Conservation (phyloP, 2,888 invertebrate species). For the Drosophila austrosaltans region DNA sequence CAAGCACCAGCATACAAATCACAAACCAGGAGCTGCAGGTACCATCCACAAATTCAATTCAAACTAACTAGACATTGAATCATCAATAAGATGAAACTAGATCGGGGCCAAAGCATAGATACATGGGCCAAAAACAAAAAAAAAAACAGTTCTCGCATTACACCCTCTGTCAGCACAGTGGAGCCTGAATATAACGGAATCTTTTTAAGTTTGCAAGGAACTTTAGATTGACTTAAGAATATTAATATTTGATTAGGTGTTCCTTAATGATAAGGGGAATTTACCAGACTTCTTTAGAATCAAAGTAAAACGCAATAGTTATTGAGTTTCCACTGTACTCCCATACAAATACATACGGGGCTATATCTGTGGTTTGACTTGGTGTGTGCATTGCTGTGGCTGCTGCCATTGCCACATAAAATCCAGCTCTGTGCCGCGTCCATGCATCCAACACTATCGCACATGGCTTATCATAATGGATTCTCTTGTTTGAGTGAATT, state of each 20-base stretch:
- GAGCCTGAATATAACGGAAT: not conserved
- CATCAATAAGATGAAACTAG: constrained; percentile 3
- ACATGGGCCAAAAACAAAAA: constrained; percentile 4
- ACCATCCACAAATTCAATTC: constrained; percentile 46
- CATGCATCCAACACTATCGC: not conserved
- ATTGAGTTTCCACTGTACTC: not conserved
- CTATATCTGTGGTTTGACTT: constrained; percentile 24
- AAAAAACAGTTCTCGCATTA: constrained; percentile 24
- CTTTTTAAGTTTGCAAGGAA: not conserved
- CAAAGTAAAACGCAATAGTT: not conserved
- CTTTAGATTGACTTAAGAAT: not conserved
- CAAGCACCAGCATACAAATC: constrained; percentile 84
- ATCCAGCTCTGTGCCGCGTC: not conserved
- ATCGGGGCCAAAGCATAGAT: constrained; percentile 1
- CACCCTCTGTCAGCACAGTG: not conserved
- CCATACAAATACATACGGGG: not conserved
- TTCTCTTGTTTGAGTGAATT: not conserved
- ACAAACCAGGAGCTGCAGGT: constrained; percentile 91
- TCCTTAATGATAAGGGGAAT: no score
- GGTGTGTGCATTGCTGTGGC: constrained; percentile 50
- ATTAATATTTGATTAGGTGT: no score
- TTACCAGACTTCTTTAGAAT: no score
- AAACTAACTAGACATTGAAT: not conserved
- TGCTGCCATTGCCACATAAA: constrained; percentile 39
- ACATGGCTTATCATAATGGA: not conserved